Base-by-base conservation (phyloP, 2,888 invertebrate species). In the Andrena minutula region DNA sequence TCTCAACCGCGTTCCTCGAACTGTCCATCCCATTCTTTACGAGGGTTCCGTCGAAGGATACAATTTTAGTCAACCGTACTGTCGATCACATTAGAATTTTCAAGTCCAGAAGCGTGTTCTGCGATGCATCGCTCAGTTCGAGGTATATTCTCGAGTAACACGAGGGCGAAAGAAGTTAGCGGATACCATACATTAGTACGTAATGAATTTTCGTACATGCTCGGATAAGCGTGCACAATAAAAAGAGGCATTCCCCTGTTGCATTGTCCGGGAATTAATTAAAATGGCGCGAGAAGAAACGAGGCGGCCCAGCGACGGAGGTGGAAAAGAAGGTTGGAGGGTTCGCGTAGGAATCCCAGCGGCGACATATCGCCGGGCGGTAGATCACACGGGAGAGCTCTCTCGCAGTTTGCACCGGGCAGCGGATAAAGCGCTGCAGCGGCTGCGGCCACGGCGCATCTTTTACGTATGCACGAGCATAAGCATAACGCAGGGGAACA, bases 401-500 rank as follows among this genome's bases (percentile, higher is more conserved):
- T 87, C 79, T 81, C 63, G 86, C 86, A 75, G 87, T 83, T 87
- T 84, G 85, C 84, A 79, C 83, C 79, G 79, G 69, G 76, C 56
- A 56, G 23, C 78, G 80, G 79, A 86, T 83, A 86, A 86, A 86
- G 76, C 77, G 77, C 79, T 73, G 76, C 71, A 47, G 66, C 61
- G 73, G 79, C 82, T 79, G 83, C 83, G 75, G 78, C 56, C 74
- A 20, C 69, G 68, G 79, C 63, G 82, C 79, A 83, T 76, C 79
- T 84, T 87, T 91, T 90, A 90, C 88, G 89, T 91, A 92, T 92
- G 91, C 91, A 88, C 80, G 82, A 78, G 90, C 90, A 92, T 91
- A 92, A 92, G 91, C 92, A 93, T 91, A 92, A 92, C 90, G 92
- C 90, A 89, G 88, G 89, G 90, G 88, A 92, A 93, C 92, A 93